Percentiles rank a stretch among this genome's conserved stretches.
Conservation (phyloP, 2,888 invertebrate genomes). For the Syrphus vitripennis region DNA sequence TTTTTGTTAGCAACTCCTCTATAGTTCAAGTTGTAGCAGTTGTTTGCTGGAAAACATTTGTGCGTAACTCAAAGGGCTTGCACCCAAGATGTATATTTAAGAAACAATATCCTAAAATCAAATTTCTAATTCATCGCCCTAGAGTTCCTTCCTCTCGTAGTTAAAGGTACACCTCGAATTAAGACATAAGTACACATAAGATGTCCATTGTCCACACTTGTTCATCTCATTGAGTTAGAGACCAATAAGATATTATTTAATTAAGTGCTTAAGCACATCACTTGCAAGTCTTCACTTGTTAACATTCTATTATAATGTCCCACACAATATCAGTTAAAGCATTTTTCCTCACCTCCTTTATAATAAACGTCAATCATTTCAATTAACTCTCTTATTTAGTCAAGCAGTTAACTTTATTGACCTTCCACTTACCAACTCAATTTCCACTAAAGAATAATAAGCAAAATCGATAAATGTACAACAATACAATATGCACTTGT, state of each 20-base stretch:
- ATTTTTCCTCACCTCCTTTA: background rate
- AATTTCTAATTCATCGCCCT: too few species aligned
- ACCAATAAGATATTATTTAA: background rate
- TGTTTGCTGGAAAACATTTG: too few species aligned
- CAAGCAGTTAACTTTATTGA: slow-evolving; percentile 54
- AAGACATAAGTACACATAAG: background rate
- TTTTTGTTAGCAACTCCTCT: too few species aligned
- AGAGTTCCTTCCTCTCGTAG: too few species aligned
- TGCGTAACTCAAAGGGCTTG: too few species aligned
- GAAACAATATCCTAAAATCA: too few species aligned
- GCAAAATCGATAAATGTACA: slow-evolving; percentile 39
- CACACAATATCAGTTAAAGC: background rate
- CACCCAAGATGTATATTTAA: too few species aligned
- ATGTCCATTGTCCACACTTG: background rate
- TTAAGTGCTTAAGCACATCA: background rate
- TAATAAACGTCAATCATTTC: background rate
- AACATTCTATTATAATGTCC: background rate
- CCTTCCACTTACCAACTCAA: slow-evolving; percentile 39
- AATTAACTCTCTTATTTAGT: slow-evolving; percentile 58
- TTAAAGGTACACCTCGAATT: background rate
- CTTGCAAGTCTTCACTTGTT: slow-evolving; percentile 1
- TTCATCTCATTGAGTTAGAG: background rate
- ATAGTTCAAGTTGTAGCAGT: too few species aligned
- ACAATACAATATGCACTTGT: background rate
- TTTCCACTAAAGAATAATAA: slow-evolving; percentile 13